phyloP scores from a whole-genome alignment of 2,888 invertebrate genomes.

The Caenorhabditis plicata region DNA sequence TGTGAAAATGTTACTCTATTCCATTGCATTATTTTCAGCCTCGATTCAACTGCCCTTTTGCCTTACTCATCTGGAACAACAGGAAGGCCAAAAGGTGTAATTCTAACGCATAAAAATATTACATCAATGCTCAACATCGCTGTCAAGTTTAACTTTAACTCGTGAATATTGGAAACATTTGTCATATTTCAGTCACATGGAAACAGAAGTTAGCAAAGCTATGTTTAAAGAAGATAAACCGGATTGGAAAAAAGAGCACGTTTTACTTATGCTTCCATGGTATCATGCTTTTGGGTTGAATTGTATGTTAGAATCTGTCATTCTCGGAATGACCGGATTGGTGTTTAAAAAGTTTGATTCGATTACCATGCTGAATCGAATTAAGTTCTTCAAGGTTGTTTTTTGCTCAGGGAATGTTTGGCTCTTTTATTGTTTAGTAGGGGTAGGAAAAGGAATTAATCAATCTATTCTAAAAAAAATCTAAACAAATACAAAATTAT shows the following conservation, averaged over 20 bases:
- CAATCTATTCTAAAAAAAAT: too few relatives aligned
- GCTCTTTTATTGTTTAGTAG: too few relatives aligned
- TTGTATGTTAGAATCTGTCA: conserved; percentile 25
- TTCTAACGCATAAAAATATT: conserved; percentile 51
- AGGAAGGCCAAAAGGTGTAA: conserved; percentile 55
- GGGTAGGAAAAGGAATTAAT: too few relatives aligned
- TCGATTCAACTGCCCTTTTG: conserved; percentile 26
- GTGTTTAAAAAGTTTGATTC: conserved; percentile 54
- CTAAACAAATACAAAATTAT: too few relatives aligned
- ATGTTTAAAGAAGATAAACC: conserved; percentile 25
- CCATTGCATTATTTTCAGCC: conserved; percentile 5
- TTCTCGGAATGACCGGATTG: conserved; percentile 51
- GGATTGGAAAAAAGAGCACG: conserved; percentile 37
- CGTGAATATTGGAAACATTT: background rate
- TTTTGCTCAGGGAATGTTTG: too few relatives aligned
- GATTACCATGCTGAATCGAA: conserved; percentile 41
- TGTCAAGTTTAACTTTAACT: conserved; percentile 15
- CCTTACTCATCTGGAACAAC: conserved; percentile 72
- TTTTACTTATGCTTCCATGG: conserved; percentile 53
- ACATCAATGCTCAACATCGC: conserved; percentile 46
- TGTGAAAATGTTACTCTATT: background rate
- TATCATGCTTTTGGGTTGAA: conserved; percentile 62
- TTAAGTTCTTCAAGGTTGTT: conserved; percentile 50
- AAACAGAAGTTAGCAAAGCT: conserved; percentile 20
- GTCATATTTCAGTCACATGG: conserved; percentile 6